These are phyloP conservation scores for Smittia aterrima DNA, from an alignment of 2,888 invertebrate species.

Conservation along the genomic window DNA sequence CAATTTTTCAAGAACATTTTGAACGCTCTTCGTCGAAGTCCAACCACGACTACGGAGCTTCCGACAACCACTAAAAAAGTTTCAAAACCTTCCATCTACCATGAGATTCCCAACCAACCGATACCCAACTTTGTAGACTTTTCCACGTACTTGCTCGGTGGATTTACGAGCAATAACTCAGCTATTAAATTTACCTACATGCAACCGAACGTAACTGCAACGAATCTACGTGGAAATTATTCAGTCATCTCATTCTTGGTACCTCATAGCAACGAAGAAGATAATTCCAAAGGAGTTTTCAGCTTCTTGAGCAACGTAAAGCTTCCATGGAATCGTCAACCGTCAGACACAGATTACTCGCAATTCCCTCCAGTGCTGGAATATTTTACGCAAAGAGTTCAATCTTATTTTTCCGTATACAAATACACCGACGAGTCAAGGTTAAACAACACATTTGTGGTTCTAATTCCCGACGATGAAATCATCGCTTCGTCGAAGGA, in stretches of 20 bases:
- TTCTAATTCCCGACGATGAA: background rate
- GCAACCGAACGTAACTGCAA: background rate
- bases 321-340: slow-evolving; percentile 15
- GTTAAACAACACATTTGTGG: slow-evolving; percentile 20
- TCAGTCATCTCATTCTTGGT: slow-evolving; percentile 35
- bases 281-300: background rate
- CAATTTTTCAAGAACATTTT: slow-evolving; percentile 35
- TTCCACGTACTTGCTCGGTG: slow-evolving; percentile 27
- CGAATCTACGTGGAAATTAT: background rate
- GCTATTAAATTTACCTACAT: slow-evolving; percentile 34
- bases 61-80: slow-evolving; percentile 14
- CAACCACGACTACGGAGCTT: slow-evolving; percentile 12
- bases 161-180: slow-evolving; percentile 12
- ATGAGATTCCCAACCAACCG: background rate
- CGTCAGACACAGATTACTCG: slow-evolving; percentile 46
- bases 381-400: slow-evolving; percentile 66
- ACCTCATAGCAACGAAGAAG: background rate
- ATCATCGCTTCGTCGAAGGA: background rate
- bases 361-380: slow-evolving; percentile 69
- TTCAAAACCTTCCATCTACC: background rate
- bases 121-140: slow-evolving; percentile 38
- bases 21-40: slow-evolving; percentile 3
- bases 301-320: background rate
- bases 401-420: slow-evolving; percentile 68
- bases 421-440: slow-evolving; percentile 59